Conservation (phyloP, 2,888 invertebrate genomes). For the Cheilosia urbana region DNA sequence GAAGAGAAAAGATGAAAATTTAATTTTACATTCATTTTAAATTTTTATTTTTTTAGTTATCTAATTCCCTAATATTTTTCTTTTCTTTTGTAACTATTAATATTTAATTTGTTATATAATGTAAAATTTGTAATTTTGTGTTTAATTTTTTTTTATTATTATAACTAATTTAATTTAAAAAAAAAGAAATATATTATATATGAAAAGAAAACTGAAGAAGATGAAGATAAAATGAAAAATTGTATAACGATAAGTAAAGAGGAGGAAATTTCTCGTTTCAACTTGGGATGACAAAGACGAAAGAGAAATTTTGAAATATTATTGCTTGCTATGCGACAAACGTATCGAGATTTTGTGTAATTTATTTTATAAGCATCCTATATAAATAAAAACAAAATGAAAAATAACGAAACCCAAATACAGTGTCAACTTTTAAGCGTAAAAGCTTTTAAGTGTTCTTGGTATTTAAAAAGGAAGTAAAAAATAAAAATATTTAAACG, state of each 20-base stretch:
- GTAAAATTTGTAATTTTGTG: constrained; percentile 64
- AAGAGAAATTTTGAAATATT: constrained; percentile 30
- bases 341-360: constrained; percentile 44
- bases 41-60: constrained; percentile 47
- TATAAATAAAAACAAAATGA: constrained; percentile 13
- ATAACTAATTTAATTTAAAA: constrained; percentile 60
- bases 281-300: constrained; percentile 26
- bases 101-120: constrained; percentile 69
- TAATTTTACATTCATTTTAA: constrained; percentile 53
- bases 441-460: constrained; percentile 66
- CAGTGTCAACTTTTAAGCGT: constrained; percentile 53
- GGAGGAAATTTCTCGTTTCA: constrained; percentile 6
- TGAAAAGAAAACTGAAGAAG: constrained; percentile 12
- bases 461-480: constrained; percentile 57
- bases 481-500: constrained; percentile 42
- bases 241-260: neutral
- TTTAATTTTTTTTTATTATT: constrained; percentile 51
- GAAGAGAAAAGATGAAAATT: constrained; percentile 58
- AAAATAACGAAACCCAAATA: constrained; percentile 16
- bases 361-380: constrained; percentile 61
- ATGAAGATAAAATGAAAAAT: constrained; percentile 17
- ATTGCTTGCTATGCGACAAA: constrained; percentile 36
- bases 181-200: constrained; percentile 19
- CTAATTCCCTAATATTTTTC: constrained; percentile 47
- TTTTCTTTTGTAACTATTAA: constrained; percentile 50